Conservation (phyloP, 2,113 vertebrate species). For the Marcusenius ussheri region DNA sequence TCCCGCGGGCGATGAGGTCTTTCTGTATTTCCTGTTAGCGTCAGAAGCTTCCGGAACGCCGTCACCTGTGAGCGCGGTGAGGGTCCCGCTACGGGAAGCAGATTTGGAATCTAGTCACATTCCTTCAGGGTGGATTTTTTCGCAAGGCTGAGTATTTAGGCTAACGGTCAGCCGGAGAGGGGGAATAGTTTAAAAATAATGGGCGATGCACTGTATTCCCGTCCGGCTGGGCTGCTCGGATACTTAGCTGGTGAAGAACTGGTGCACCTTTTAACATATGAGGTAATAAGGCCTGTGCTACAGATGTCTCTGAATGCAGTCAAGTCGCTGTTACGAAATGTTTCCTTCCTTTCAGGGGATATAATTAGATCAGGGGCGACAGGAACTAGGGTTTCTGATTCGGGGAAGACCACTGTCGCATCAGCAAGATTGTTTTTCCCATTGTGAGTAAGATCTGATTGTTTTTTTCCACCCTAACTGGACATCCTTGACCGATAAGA, state of each 20-base stretch:
- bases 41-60: background rate
- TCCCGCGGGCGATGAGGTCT: background rate
- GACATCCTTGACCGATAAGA: background rate
- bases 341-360: background rate
- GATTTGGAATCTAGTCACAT: background rate
- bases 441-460: background rate
- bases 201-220: background rate
- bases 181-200: background rate
- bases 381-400: background rate
- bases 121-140: background rate
- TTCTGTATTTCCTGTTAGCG: background rate
- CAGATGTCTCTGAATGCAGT: background rate
- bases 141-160: background rate
- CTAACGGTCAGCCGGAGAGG: background rate
- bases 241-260: background rate
- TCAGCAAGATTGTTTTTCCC: background rate
- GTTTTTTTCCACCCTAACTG: background rate
- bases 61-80: background rate
- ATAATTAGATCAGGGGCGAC: background rate
- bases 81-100: background rate
- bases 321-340: background rate
- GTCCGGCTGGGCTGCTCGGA: background rate
- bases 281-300: background rate
- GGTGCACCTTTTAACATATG: background rate
- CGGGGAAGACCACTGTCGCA: background rate